Conservation (phyloP, 1,140 invertebrate genomes). For the Antheraea mylitta region DNA sequence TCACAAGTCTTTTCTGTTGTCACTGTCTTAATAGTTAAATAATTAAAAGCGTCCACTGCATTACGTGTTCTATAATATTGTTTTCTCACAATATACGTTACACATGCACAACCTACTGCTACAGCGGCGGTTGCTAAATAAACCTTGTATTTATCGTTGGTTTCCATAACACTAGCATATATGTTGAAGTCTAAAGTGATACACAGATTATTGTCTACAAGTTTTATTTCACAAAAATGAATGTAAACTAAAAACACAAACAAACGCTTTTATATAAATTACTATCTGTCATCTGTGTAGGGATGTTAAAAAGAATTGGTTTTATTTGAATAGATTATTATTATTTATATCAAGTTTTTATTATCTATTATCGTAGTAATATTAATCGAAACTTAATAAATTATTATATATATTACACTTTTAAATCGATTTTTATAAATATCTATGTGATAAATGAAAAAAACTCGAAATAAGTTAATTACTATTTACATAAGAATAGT, state of each 20-base stretch:
- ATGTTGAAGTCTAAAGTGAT: background rate
- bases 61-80: constrained; percentile 18
- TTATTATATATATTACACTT: too few species aligned
- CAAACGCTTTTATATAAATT: too few species aligned
- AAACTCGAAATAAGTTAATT: too few species aligned
- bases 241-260: background rate
- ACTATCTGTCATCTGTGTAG: too few species aligned
- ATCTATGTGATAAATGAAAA: too few species aligned
- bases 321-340: too few species aligned
- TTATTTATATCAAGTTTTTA: too few species aligned
- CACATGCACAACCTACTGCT: constrained; percentile 21
- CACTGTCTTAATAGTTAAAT: constrained; percentile 49
- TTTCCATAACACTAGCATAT: constrained; percentile 18
- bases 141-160: constrained; percentile 21
- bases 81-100: constrained; percentile 24
- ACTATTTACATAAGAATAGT: too few species aligned
- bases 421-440: too few species aligned
- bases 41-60: constrained; percentile 41
- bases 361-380: too few species aligned
- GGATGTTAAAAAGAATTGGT: too few species aligned
- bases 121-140: constrained; percentile 24
- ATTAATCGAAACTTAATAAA: too few species aligned
- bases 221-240: background rate
- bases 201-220: background rate
- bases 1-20: constrained; percentile 41